Conservation (phyloP, 2,797 vertebrate species). For the Craterocephalus amniculus region DNA sequence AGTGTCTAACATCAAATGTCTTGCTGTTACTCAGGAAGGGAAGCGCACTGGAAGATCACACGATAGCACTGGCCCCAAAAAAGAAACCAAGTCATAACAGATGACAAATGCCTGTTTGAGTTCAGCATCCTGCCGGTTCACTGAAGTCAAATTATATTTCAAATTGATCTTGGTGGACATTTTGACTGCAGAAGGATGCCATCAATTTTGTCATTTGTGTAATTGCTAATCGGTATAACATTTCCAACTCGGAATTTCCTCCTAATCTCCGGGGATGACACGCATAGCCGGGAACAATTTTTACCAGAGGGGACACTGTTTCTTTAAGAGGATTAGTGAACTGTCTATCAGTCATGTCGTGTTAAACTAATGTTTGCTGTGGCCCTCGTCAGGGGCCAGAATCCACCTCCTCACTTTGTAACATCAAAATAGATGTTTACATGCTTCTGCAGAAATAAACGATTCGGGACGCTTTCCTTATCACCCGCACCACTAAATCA, state of each 20-base stretch:
- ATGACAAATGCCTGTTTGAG: constrained; percentile 57
- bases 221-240: constrained; percentile 79
- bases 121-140: constrained; percentile 35
- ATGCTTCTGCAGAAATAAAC: constrained; percentile 65
- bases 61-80: constrained; percentile 51
- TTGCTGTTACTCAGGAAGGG: constrained; percentile 68
- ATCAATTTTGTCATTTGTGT: constrained; percentile 62
- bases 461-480: constrained; percentile 76
- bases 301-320: constrained; percentile 83
- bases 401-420: constrained; percentile 70
- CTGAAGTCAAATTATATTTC: constrained; percentile 53
- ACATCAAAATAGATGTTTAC: constrained; percentile 76
- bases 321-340: constrained; percentile 85
- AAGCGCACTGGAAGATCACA: constrained; percentile 60
- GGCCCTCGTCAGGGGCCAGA: constrained; percentile 67
- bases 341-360: constrained; percentile 81
- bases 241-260: constrained; percentile 74
- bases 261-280: constrained; percentile 76
- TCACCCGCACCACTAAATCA: constrained; percentile 70
- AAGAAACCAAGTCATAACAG: constrained; percentile 38
- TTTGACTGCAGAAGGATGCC: constrained; percentile 46
- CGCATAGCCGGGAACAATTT: constrained; percentile 67
- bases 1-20: constrained; percentile 77
- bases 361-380: constrained; percentile 79
- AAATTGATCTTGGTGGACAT: constrained; percentile 39